phyloP scores from a whole-genome alignment of 2,888 invertebrate genomes.

The Elmis aenea region DNA sequence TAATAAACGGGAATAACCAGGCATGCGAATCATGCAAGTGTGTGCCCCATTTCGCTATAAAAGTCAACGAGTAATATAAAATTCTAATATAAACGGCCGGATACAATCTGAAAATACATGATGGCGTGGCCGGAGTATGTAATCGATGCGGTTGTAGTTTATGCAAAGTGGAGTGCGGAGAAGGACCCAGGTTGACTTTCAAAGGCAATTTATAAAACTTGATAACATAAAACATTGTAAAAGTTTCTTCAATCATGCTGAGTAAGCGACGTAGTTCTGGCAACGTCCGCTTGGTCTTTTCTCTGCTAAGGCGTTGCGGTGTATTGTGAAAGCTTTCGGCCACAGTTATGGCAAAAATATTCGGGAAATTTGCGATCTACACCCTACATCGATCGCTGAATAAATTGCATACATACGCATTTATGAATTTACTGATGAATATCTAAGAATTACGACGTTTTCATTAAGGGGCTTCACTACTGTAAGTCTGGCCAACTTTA shows the following conservation, averaged over 20 bases:
- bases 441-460: too few species aligned
- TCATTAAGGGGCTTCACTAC: too few species aligned
- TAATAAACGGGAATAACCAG: slow-evolving; percentile 34
- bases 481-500: too few species aligned
- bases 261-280: slow-evolving; percentile 18
- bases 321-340: too few species aligned
- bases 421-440: too few species aligned
- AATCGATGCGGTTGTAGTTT: slow-evolving; percentile 43
- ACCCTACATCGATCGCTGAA: too few species aligned
- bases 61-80: slow-evolving; percentile 45
- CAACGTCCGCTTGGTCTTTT: slow-evolving; percentile 9
- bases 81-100: slow-evolving; percentile 46
- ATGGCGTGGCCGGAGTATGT: slow-evolving; percentile 38
- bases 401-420: too few species aligned
- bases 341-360: too few species aligned
- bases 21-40: slow-evolving; percentile 39
- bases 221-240: slow-evolving; percentile 43
- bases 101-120: slow-evolving; percentile 46
- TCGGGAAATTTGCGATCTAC: too few species aligned
- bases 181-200: slow-evolving; percentile 43
- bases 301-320: too few species aligned
- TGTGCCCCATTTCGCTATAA: slow-evolving; percentile 43
- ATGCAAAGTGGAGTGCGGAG: slow-evolving; percentile 40
- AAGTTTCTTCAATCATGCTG: slow-evolving; percentile 37
- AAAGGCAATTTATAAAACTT: slow-evolving; percentile 44